Evolutionary conservation across 2,797 vertebrate genomes (phyloP).

Genomic region (Simalia tracyae): DNA sequence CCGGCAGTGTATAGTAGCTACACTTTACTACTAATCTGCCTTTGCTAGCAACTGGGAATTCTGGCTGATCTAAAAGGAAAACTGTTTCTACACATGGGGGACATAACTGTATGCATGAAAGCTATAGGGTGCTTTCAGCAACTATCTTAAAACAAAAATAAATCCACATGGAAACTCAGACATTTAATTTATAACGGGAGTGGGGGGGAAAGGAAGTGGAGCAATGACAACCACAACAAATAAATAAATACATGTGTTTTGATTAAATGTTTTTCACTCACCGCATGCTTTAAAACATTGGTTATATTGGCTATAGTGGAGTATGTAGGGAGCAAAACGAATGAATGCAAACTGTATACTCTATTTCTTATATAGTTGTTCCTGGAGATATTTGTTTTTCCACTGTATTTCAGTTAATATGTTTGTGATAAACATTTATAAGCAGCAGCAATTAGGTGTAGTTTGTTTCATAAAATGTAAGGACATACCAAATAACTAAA

Average conservation of each 20-base stretch:
- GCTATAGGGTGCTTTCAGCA: background rate
- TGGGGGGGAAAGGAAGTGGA: background rate
- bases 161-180: conserved; percentile 16
- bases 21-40: background rate
- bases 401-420: background rate
- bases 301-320: background rate
- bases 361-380: background rate
- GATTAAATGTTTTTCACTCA: background rate
- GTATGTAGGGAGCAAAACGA: background rate
- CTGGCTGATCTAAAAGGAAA: background rate
- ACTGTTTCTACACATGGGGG: background rate
- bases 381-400: background rate
- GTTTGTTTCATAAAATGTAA: background rate
- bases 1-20: background rate
- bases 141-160: background rate
- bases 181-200: background rate
- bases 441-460: background rate
- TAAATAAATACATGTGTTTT: background rate
- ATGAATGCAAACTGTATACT: background rate
- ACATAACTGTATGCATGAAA: background rate
- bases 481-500: background rate
- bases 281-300: background rate
- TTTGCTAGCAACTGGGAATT: background rate
- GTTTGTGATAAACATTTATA: background rate
- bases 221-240: background rate